Evolutionary conservation across 1,140 invertebrate genomes (phyloP), one percentile per base, ranked within the genome.

Genomic region (Diploscapter pachys): DNA sequence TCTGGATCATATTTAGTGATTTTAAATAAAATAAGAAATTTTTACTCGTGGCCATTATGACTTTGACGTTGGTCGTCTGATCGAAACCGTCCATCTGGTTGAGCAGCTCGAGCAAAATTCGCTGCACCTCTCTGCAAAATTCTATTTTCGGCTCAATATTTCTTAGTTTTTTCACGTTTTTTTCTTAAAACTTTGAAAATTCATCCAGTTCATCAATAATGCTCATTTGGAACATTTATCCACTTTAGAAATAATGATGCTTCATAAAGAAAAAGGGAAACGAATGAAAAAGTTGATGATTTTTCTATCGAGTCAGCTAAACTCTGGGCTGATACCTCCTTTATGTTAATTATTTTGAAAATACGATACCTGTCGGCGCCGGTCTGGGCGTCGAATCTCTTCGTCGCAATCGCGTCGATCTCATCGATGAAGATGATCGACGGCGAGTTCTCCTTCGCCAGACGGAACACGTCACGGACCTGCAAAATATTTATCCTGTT

Each of bases 21-120:
- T 31, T 31, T 31, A 31, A 31, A 31, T 31, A 31, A 31, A 31
- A 31, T 1, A 31, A 31, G 31, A 31, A 31, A 31, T 31, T 31
- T 31, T 31, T 31, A 31, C 31, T 99, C 2, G 97, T 99, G 3
- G 97, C 97, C 97, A 99, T 99, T 62, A 99, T 99, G 11, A 99
- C 96, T 89, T 99, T 99, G 13, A 99, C 96, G 89, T 99, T 99
- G 31, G 96, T 98, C 3, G 95, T 98, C 88, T 99, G 96, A 89
- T 99, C 96, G 88, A 99, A 99, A 68, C 97, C 97, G 88, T 99
- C 97, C 96, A 99, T 99, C 88, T 99, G 97, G 89, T 99, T 99
- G 0, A 99, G 88, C 8, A 99, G 88, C 85, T 99, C 97, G 3
- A 99, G 88, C 3, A 99, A 87, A 87, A 99, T 99, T 87, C 97